Evolutionary conservation across 2,888 invertebrate genomes (phyloP).

Genomic region (Beris chalybata): DNA sequence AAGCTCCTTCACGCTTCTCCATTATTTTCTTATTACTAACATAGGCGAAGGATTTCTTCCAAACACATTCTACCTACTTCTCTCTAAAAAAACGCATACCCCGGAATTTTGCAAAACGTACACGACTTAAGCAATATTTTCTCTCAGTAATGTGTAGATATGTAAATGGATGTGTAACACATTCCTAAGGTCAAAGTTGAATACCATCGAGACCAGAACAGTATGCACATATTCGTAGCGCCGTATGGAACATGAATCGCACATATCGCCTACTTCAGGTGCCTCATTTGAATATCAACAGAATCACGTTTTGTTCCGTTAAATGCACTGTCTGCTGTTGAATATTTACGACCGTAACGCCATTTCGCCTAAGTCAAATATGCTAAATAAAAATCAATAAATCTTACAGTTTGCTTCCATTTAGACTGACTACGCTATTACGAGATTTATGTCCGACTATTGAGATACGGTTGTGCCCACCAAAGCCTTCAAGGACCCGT

Average conservation of each 20-base stretch:
- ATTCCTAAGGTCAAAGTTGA: no score
- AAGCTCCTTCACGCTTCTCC: no score
- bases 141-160: no score
- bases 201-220: no score
- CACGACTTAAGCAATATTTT: no score
- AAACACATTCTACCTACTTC: no score
- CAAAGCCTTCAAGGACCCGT: no score
- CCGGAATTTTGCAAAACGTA: no score
- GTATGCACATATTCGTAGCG: not conserved
- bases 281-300: conserved; percentile 39
- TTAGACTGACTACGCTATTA: conserved; percentile 20
- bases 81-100: no score
- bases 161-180: no score
- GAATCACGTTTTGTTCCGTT: conserved; percentile 39
- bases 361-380: conserved; percentile 36
- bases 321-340: conserved; percentile 38
- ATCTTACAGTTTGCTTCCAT: conserved; percentile 28
- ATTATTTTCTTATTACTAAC: no score
- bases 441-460: conserved; percentile 30
- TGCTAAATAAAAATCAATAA: conserved; percentile 39
- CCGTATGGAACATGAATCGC: conserved; percentile 6
- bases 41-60: no score
- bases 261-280: conserved; percentile 27
- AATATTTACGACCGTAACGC: conserved; percentile 38
- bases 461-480: not conserved